These are phyloP conservation scores for Drosophila nigrodunni DNA, from an alignment of 1,140 invertebrate species.

Conservation along the genomic window DNA sequence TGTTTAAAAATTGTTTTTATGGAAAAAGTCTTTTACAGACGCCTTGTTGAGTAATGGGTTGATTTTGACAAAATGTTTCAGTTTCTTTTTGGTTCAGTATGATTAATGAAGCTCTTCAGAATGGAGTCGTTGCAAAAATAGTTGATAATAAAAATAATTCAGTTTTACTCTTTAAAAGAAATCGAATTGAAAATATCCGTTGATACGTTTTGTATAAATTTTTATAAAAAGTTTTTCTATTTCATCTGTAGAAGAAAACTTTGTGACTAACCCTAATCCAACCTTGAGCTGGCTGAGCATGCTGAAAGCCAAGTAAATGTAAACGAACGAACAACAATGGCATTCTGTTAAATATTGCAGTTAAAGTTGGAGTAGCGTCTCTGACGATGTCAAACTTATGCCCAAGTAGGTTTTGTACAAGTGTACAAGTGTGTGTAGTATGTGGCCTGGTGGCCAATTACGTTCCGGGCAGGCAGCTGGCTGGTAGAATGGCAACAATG, in stretches of 20 bases:
- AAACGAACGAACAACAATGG: slow-evolving; percentile 14
- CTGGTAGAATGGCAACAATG: slow-evolving; percentile 27
- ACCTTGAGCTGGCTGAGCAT: slow-evolving; percentile 32
- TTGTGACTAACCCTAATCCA: slow-evolving; percentile 35
- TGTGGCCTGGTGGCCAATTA: slow-evolving; percentile 44
- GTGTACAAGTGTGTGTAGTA: background rate
- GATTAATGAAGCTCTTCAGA: too few species aligned
- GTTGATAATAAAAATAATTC: too few species aligned
- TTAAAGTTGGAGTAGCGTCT: slow-evolving; percentile 38
- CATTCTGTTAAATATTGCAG: slow-evolving; percentile 39
- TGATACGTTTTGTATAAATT: too few species aligned
- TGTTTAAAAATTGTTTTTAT: too few species aligned
- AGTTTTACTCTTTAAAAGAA: too few species aligned
- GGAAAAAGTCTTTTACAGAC: too few species aligned
- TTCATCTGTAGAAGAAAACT: background rate
- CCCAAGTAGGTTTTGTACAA: slow-evolving; percentile 40
- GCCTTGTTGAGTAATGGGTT: too few species aligned
- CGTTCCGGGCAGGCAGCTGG: slow-evolving; percentile 34
- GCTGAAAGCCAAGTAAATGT: slow-evolving; percentile 36
- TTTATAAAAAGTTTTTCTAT: background rate
- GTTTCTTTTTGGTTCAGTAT: too few species aligned
- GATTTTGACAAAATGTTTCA: too few species aligned
- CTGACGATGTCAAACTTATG: slow-evolving; percentile 46
- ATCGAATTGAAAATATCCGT: too few species aligned
- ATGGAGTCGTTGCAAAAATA: too few species aligned